Evolutionary conservation across 2,113 vertebrate genomes (phyloP).

Genomic region (Oncorhynchus kisutch): DNA sequence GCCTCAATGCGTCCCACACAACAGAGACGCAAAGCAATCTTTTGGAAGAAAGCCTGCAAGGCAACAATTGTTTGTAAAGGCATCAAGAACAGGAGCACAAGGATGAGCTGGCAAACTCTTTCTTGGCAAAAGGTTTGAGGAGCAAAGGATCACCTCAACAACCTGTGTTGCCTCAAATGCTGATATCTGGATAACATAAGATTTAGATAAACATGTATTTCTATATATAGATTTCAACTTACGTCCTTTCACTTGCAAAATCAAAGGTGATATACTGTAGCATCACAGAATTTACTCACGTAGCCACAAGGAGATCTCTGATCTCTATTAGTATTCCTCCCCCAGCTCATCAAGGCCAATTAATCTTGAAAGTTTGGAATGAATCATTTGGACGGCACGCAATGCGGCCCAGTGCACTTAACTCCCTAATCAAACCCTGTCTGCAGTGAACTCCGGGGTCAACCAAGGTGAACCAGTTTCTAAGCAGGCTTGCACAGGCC

Average conservation of each 20-base stretch:
- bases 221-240: neutral
- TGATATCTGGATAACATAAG: neutral
- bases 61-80: neutral
- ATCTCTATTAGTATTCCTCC: slow-evolving; percentile 60
- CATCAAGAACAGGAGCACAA: neutral
- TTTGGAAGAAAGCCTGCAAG: neutral
- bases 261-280: neutral
- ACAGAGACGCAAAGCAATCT: neutral
- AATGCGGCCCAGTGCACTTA: slow-evolving; percentile 8
- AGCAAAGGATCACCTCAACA: neutral
- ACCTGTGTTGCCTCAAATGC: neutral
- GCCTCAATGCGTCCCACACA: no score
- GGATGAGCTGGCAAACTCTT: neutral
- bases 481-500: slow-evolving; percentile 36
- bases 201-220: neutral
- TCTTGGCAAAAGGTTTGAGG: neutral
- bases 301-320: slow-evolving; percentile 53
- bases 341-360: slow-evolving; percentile 62
- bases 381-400: slow-evolving; percentile 23
- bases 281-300: slow-evolving; percentile 29
- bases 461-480: slow-evolving; percentile 49
- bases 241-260: neutral
- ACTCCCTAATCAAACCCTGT: slow-evolving; percentile 22
- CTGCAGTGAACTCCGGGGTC: slow-evolving; percentile 41
- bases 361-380: slow-evolving; percentile 55